These are phyloP conservation scores for Tachuris rubrigastra DNA, from an alignment of 2,113 vertebrate species.

Conservation along the genomic window DNA sequence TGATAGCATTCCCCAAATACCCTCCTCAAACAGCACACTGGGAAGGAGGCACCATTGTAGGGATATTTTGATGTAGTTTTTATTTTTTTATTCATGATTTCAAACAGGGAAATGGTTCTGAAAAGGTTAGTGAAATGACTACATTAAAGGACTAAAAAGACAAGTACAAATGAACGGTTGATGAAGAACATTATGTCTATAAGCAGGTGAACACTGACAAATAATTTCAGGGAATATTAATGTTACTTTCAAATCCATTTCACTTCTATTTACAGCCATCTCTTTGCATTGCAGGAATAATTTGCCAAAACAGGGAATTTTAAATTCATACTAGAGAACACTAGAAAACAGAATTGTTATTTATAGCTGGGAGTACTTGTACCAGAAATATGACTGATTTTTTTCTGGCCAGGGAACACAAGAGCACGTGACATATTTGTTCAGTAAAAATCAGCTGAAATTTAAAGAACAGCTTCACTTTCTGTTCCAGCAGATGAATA, in stretches of 20 bases:
- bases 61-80: not conserved
- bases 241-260: not conserved
- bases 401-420: not conserved
- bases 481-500: not conserved
- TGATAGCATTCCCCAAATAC: not conserved
- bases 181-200: not conserved
- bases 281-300: not conserved
- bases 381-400: constrained; percentile 24
- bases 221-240: not conserved
- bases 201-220: not conserved
- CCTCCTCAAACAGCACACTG: not conserved
- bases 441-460: constrained; percentile 27
- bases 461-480: not conserved
- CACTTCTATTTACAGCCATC: not conserved
- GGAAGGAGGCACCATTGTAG: not conserved
- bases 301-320: not conserved
- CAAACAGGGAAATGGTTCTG: not conserved
- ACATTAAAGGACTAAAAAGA: not conserved
- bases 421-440: not conserved
- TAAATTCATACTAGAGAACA: not conserved
- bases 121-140: not conserved
- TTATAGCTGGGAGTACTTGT: constrained; percentile 37
- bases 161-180: not conserved
- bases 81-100: not conserved
- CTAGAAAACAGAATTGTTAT: constrained; percentile 45